Evolutionary conservation across 2,888 invertebrate genomes (phyloP).

Genomic region (Phaonia tiefii): DNA sequence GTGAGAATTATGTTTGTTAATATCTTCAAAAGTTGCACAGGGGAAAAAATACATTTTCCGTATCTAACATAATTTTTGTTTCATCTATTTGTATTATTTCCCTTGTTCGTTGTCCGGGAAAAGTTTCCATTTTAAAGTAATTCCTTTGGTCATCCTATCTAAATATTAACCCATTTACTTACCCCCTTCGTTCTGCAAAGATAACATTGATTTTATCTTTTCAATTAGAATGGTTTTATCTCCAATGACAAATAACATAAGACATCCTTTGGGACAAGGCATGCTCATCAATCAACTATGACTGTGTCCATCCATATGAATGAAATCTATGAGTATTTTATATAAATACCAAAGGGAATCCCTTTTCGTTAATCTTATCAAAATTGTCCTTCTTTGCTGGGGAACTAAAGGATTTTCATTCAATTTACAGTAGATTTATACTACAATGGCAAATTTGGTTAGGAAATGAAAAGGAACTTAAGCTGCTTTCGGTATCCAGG

Average conservation of each 20-base stretch:
- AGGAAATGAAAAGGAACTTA: constrained; percentile 4
- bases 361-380: constrained; percentile 32
- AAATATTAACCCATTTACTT: no score
- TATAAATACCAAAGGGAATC: constrained; percentile 16
- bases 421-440: constrained; percentile 29
- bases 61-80: no score
- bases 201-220: constrained; percentile 19
- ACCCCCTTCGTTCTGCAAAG: no score
- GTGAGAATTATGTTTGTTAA: no score
- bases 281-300: constrained; percentile 21
- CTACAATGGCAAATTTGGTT: not conserved
- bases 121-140: no score
- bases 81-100: no score
- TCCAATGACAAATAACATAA: constrained; percentile 1
- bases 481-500: not conserved
- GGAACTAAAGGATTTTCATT: constrained; percentile 14
- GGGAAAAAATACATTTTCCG: no score
- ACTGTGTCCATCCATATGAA: not conserved
- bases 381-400: not conserved
- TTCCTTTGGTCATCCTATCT: no score
- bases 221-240: constrained; percentile 26
- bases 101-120: no score
- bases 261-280: not conserved
- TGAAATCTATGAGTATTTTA: not conserved
- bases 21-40: no score